Evolutionary conservation across 2,888 invertebrate genomes (phyloP).

Genomic region (Drosophila incognita): DNA sequence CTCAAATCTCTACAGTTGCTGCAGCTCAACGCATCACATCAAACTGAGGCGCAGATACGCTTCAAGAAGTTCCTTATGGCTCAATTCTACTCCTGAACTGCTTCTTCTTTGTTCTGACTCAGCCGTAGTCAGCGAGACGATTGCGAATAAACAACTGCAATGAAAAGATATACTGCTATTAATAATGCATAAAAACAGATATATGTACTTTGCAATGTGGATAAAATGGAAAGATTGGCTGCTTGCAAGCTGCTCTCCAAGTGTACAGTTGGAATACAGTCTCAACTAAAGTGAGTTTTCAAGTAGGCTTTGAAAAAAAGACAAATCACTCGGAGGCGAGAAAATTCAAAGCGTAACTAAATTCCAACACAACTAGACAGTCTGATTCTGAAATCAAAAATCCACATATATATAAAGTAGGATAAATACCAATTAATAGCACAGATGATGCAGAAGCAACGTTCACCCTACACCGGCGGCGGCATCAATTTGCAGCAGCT

Average conservation of each 20-base stretch:
- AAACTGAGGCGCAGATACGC: constrained; percentile 18
- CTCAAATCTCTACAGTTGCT: constrained; percentile 10
- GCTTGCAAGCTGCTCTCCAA: not conserved
- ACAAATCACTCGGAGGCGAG: constrained; percentile 4
- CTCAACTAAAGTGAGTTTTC: not conserved
- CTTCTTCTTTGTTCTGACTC: constrained; percentile 37
- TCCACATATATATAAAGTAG: not conserved
- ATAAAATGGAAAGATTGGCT: not conserved
- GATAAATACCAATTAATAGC: not conserved
- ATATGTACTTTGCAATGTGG: not conserved
- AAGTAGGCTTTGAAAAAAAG: constrained; percentile 18
- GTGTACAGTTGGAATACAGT: not conserved
- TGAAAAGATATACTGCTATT: constrained; percentile 16
- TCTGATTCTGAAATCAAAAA: constrained; percentile 23
- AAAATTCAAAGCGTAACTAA: constrained; percentile 35
- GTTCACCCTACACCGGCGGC: constrained; percentile 58
- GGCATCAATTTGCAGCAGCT: constrained; percentile 42
- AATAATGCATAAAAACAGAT: not conserved
- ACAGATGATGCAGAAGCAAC: constrained; percentile 62
- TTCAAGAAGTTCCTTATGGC: constrained; percentile 7
- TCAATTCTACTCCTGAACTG: not conserved
- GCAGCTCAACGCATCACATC: constrained; percentile 45
- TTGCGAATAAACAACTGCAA: constrained; percentile 18
- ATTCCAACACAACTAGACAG: constrained; percentile 45
- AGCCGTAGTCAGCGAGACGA: not conserved